These are phyloP conservation scores for Ornithorhynchus anatinus DNA, from an alignment of 2,113 vertebrate genomes.

Conservation along the genomic window DNA sequence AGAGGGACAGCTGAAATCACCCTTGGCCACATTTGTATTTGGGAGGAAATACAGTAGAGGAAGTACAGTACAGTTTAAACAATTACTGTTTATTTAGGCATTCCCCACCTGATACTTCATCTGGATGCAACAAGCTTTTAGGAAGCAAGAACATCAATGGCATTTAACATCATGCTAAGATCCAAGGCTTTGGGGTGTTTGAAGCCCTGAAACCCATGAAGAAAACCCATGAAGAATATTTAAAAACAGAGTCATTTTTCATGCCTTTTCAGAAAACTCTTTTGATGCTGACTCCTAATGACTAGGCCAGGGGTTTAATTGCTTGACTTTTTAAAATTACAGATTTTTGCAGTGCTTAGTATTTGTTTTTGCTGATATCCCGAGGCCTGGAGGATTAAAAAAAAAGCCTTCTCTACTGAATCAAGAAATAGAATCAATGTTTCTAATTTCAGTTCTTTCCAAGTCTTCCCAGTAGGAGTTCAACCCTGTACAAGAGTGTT, in stretches of 20 bases:
- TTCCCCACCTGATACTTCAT: not conserved
- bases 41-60: fast-evolving
- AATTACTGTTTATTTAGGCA: not conserved
- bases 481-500: conserved; percentile 4
- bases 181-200: not conserved
- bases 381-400: not conserved
- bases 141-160: not conserved
- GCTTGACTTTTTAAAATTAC: conserved; percentile 6
- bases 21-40: not conserved
- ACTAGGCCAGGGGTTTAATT: conserved; percentile 21
- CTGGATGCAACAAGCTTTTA: not conserved
- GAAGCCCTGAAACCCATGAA: not conserved
- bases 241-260: not conserved
- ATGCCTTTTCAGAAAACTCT: not conserved
- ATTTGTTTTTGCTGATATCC: not conserved
- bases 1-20: too few relatives aligned
- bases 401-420: conserved; percentile 10
- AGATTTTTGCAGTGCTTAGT: conserved; percentile 9
- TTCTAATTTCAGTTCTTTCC: conserved; percentile 27
- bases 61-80: too few relatives aligned
- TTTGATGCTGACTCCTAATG: not conserved
- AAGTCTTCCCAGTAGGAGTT: not conserved
- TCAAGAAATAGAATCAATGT: not conserved
- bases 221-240: too few relatives aligned
- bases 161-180: not conserved